A percentile compares a stretch with the other conserved stretches of the same genome.
Conservation (phyloP, 2,113 vertebrate species). For the Xenopus tropicalis region UCB_Xtro_10.0 CM004446.2:129921501-129922000, state of each 20-base stretch:
- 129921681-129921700: background rate
- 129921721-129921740: slow-evolving; percentile 28
- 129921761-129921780: slow-evolving; percentile 22
- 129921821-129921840: no score
- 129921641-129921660: background rate
- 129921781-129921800: background rate
- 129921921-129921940: no score
- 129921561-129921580: background rate
- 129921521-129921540: no score
- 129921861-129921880: no score
- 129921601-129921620: background rate
- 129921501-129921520: no score
- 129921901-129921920: no score
- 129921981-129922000: no score
- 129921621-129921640: background rate
- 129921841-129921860: no score
- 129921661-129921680: background rate
- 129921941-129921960: no score
- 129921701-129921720: slow-evolving; percentile 10
- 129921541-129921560: background rate
- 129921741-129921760: slow-evolving; percentile 23
- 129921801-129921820: no score
- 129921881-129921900: no score
- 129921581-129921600: background rate
- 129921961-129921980: no score